These are phyloP conservation scores for Alsophila aescularia DNA, from an alignment of 2,888 invertebrate species.

Conservation along the genomic window DNA sequence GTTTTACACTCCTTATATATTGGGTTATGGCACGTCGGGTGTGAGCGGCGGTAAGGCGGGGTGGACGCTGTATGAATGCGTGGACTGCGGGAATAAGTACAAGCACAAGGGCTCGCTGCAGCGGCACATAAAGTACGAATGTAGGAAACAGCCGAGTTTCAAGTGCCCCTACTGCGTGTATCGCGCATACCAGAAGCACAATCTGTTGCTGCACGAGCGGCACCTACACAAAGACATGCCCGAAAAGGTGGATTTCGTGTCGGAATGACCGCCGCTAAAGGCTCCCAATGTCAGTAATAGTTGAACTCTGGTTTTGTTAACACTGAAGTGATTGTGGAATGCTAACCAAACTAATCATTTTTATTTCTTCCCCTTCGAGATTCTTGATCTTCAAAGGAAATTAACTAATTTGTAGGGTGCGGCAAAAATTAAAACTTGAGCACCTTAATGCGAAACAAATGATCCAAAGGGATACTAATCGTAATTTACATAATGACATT, in stretches of 20 bases:
- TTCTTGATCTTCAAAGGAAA: not conserved
- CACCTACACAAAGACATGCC: conserved; percentile 82
- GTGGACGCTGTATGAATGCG: conserved; percentile 86
- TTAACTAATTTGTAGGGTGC: too few species aligned
- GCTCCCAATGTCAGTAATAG: conserved; percentile 69
- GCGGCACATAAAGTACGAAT: conserved; percentile 91
- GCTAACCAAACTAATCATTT: conserved; percentile 17
- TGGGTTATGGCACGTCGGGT: conserved; percentile 78
- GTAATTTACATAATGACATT: conserved; percentile 5
- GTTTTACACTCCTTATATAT: conserved; percentile 83
- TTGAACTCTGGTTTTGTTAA: conserved; percentile 37
- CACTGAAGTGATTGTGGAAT: conserved; percentile 35
- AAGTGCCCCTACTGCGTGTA: conserved; percentile 88
- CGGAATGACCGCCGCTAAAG: conserved; percentile 71
- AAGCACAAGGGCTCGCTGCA: conserved; percentile 91
- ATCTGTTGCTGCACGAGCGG: conserved; percentile 82
- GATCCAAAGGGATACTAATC: not conserved
- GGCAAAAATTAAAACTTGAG: too few species aligned
- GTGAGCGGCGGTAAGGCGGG: conserved; percentile 75
- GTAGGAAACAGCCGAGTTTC: conserved; percentile 88
- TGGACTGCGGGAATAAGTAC: conserved; percentile 92
- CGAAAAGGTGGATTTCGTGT: conserved; percentile 82
- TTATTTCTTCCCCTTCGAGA: not conserved
- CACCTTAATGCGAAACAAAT: too few species aligned
- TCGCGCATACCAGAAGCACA: conserved; percentile 87